Conservation (phyloP, 1,140 invertebrate species). For the Heliothis virescens region DNA sequence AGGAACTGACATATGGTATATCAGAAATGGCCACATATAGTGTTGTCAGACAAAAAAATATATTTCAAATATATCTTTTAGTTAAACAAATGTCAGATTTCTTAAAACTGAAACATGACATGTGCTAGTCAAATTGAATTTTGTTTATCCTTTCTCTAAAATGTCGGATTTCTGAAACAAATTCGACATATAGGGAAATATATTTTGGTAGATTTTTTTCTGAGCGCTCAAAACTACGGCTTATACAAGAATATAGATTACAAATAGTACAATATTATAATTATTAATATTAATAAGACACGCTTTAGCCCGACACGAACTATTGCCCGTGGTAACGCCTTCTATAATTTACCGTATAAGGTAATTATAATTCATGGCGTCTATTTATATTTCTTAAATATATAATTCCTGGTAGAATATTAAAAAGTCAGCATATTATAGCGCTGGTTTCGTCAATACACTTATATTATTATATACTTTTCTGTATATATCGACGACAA, state of each 20-base stretch:
- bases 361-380: background rate
- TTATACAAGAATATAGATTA: constrained; percentile 23
- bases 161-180: constrained; percentile 28
- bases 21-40: background rate
- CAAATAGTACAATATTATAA: constrained; percentile 1
- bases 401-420: background rate
- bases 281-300: constrained; percentile 43
- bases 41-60: background rate
- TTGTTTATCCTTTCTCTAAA: background rate
- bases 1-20: background rate
- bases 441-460: background rate
- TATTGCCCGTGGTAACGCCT: constrained; percentile 16
- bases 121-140: background rate
- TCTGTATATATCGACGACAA: background rate
- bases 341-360: background rate
- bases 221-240: background rate
- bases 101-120: constrained; percentile 33
- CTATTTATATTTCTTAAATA: background rate
- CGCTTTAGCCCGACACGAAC: constrained; percentile 36
- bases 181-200: constrained; percentile 32
- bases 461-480: background rate
- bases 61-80: background rate
- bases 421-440: background rate
- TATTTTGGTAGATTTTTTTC: background rate
- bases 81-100: constrained; percentile 1